Evolutionary conservation across 2,113 vertebrate genomes (phyloP), one percentile per base, ranked within the genome.

Genomic region (Patagioenas fasciata): DNA sequence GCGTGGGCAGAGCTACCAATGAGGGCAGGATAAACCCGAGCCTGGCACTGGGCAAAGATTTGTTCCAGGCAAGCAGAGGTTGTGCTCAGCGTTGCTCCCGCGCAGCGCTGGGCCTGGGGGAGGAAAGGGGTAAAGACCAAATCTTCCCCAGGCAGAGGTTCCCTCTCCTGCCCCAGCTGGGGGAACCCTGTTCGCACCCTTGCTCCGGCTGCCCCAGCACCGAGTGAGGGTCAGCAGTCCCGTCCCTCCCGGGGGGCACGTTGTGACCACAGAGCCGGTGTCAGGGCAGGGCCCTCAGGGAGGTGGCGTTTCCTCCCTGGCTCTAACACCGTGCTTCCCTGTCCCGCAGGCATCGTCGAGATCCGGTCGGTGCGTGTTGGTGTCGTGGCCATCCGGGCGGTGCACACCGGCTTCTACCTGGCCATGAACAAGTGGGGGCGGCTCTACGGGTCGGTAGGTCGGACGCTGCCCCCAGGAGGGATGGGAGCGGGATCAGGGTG

Each of bases 401-500:
- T 99, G 97, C 98, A 98, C 98, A 99, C 98, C 0, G 99, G 99
- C 93, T 98, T 99, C 98, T 99, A 99, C 91, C 97, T 99, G 97
- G 99, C 99, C 87, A 99, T 99, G 99, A 98, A 98, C 98, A 98
- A 98, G 97, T 98, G 89, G 96, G 99, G 99, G 95, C 98, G 97
- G 29, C 98, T 99, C 95, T 99, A 99, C 34, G 98, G 99, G 96
- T 99, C 99, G 98, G 99, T 99, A 98, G 97, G 98, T 98, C 92
- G 75, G 73, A 80, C 78, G 24, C 90, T 88, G 91, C 82, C 51
- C 67, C 9, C 5, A 54, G 83, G 80, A 93, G 91, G 90, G 85
- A 70, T 54, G 9, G 7, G 31, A 42, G 23, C 0, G 16, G 85
- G 81, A 56, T n/a, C 47, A 17, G 64, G 60, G 38, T 5, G 21